Base-by-base conservation (phyloP, 2,888 invertebrate species). In the Junonia oenone region DNA sequence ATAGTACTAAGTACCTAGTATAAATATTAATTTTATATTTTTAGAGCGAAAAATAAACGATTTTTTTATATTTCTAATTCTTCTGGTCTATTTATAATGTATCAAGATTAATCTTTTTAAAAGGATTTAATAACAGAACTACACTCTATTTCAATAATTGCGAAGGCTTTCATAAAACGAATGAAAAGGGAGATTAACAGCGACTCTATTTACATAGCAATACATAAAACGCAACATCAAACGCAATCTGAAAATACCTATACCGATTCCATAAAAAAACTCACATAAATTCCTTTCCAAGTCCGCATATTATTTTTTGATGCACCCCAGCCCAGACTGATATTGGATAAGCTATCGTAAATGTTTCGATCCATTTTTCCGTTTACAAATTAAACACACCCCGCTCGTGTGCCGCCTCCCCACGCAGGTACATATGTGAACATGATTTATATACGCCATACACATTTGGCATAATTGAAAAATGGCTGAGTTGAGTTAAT, bases 381-480 rank as follows among this genome's bases (percentile, higher is more conserved):
- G 80, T 81, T 79, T 80, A 85, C 84, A 87, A 87, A 87, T 89
- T 86, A 87, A 87, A 83, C 80, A 81, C 73, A 73, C 75, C 71
- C 75, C 68, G 72, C 38, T 22, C 22, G 57, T 45, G 55, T 35
- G 64, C 66, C 64, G 69, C 64, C 67, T 58, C 65, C 64, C 66
- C 61, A 57, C 59, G 46, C 51, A 59, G 59, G 61, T 66, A 68
- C 64, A 63, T 66, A 67, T 63, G 65, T 67, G 52, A 60, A 75
- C 69, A 81, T 86, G 86, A 88, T 88, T 87, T 87, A 88, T 83
- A 71, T 69, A 73, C 76, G 77, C 69, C 77, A 78, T 77, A 80
- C 77, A 84, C 88, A 89, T 88, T 89, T 86, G 81, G 83, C 75
- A 83, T 88, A 88, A 90, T 89, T 90, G 89, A 88, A 90, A 90